These are phyloP conservation scores for Apodemia mormo DNA, from an alignment of 2,888 invertebrate genomes.

Conservation along the genomic window DNA sequence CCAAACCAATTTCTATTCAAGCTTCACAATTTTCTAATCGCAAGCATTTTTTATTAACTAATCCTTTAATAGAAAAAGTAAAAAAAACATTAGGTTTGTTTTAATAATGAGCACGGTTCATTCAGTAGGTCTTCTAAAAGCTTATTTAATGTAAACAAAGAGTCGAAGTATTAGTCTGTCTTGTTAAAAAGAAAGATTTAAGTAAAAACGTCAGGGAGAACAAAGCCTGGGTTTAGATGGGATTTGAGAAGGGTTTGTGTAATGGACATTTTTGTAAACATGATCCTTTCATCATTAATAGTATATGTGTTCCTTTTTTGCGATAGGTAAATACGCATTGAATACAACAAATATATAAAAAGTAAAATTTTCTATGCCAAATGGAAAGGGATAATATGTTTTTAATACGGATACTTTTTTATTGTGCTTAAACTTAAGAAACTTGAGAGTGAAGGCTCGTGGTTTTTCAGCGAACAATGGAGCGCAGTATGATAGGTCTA, in stretches of 20 bases:
- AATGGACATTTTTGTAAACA: conserved; percentile 63
- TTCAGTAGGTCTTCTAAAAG: background rate
- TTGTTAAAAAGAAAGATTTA: conserved; percentile 25
- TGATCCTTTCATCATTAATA: conserved; percentile 42
- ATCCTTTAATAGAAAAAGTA: background rate
- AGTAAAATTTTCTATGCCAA: no score
- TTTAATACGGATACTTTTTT: no score
- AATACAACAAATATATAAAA: no score
- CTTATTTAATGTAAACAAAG: conserved; percentile 16
- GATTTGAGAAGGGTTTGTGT: conserved; percentile 61
- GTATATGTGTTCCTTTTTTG: background rate
- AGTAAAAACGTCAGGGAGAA: conserved; percentile 24
- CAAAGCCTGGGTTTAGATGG: conserved; percentile 26
- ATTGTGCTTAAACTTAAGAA: no score
- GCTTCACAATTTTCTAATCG: no score
- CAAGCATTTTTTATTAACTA: no score
- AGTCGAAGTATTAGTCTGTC: conserved; percentile 14
- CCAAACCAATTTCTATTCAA: no score
- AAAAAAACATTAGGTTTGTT: background rate
- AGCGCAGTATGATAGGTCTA: no score
- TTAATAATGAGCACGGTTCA: conserved; percentile 21
- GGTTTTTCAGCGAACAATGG: no score
- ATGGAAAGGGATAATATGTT: no score
- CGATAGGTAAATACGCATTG: no score
- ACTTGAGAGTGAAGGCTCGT: no score